Conservation (phyloP, 2,797 vertebrate species). For the Eidolon dupreanum region DNA sequence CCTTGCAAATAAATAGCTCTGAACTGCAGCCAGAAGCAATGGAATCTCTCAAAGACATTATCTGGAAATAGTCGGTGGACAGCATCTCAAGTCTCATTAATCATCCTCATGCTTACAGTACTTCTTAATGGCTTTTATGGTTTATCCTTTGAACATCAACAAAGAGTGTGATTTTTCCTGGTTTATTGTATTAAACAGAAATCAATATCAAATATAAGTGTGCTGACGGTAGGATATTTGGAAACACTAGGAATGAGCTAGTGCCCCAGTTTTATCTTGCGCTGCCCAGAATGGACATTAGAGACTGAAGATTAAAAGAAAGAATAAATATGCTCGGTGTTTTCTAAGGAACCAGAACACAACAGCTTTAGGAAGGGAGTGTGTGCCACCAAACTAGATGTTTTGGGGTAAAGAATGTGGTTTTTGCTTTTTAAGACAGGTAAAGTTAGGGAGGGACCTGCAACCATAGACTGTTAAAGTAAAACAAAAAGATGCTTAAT, state of each 20-base stretch:
- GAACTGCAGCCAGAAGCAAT: constrained; percentile 85
- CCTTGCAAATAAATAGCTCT: constrained; percentile 89
- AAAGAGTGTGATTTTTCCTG: constrained; percentile 85
- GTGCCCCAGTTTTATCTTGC: constrained; percentile 60
- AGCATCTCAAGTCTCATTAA: constrained; percentile 85
- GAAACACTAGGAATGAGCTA: constrained; percentile 74
- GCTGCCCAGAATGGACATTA: constrained; percentile 12
- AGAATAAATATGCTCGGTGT: neutral
- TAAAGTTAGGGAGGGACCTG: neutral
- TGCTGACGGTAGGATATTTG: constrained; percentile 82
- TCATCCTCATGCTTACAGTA: constrained; percentile 85
- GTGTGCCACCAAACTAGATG: neutral
- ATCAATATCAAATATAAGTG: constrained; percentile 89
- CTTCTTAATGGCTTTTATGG: constrained; percentile 88
- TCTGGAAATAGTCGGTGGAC: constrained; percentile 86
- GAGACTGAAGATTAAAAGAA: neutral
- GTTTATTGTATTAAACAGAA: constrained; percentile 89
- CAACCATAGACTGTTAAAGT: neutral
- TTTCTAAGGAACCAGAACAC: neutral
- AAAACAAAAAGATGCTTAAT: constrained; percentile 10
- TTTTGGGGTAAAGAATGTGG: constrained; percentile 12
- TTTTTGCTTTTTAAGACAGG: neutral
- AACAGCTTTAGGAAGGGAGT: neutral
- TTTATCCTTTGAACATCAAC: constrained; percentile 88
- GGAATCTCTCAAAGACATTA: constrained; percentile 88